A percentile compares a stretch with the other conserved stretches of the same genome.
phyloP scores from a whole-genome alignment of 1,140 invertebrate species.

The Octopus sinensis region DNA sequence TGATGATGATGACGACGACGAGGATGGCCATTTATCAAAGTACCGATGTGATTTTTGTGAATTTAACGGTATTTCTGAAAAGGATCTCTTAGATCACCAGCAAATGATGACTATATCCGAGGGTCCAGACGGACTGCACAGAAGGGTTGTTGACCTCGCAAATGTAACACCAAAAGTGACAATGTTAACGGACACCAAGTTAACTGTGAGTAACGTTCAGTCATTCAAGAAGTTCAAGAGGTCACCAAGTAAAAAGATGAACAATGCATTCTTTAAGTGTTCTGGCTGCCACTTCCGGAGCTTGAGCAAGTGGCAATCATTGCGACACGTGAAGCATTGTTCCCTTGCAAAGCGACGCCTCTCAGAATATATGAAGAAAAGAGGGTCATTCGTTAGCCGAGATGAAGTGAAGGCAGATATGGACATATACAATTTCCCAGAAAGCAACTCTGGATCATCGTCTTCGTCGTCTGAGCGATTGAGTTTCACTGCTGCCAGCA shows the following conservation, averaged over 20 bases:
- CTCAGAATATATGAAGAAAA: background rate
- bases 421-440: background rate
- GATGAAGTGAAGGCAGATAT: background rate
- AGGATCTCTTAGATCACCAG: background rate
- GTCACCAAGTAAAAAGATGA: constrained; percentile 8
- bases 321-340: constrained; percentile 2
- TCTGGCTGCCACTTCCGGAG: constrained; percentile 11
- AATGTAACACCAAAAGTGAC: background rate
- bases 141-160: background rate
- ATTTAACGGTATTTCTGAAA: background rate
- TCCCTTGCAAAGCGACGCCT: background rate
- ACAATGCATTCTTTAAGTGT: constrained; percentile 5
- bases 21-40: background rate
- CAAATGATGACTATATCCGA: background rate
- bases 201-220: background rate
- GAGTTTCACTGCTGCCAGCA: background rate
- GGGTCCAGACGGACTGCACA: background rate
- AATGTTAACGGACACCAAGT: background rate
- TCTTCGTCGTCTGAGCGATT: background rate
- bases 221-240: background rate
- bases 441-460: background rate
- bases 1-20: background rate
- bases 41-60: constrained; percentile 4
- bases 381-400: background rate
- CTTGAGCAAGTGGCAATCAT: constrained; percentile 4